Conservation (phyloP, 2,113 vertebrate genomes). For the Festucalex cinctus region DNA sequence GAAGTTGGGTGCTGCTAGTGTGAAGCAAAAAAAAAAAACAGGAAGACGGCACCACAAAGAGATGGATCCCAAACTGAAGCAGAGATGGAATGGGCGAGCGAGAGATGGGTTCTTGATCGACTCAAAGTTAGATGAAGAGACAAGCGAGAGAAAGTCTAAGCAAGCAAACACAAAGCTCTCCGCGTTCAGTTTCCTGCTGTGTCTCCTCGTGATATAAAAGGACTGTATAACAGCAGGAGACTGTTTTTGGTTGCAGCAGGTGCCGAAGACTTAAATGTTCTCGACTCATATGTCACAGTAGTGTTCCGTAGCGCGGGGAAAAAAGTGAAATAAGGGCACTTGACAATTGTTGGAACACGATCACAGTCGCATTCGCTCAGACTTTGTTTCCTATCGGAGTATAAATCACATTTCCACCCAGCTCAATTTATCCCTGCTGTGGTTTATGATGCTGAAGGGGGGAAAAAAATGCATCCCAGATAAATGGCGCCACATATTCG, state of each 20-base stretch:
- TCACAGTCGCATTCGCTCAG: conserved; percentile 11
- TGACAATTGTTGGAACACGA: conserved; percentile 15
- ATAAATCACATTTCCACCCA: conserved; percentile 32
- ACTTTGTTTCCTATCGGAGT: conserved; percentile 34
- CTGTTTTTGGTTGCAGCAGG: conserved; percentile 8
- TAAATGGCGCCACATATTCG: conserved; percentile 52
- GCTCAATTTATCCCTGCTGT: conserved; percentile 24
- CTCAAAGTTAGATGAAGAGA: conserved; percentile 26
- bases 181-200: conserved; percentile 18
- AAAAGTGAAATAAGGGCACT: conserved; percentile 22
- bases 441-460: conserved; percentile 32
- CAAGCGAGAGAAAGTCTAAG: not conserved
- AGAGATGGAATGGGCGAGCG: conserved; percentile 13
- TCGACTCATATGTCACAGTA: conserved; percentile 2
- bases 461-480: conserved; percentile 40
- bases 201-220: conserved; percentile 31
- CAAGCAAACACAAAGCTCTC: not conserved
- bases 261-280: conserved; percentile 4
- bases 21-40: conserved; percentile 10
- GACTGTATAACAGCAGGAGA: conserved; percentile 4
- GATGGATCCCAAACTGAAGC: not conserved
- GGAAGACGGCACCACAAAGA: not conserved
- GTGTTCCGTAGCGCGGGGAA: conserved; percentile 1
- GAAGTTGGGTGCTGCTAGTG: conserved; percentile 18
- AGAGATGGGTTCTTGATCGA: conserved; percentile 37